Evolutionary conservation across 2,797 vertebrate species (phyloP).

Genomic region (Enteromius treurensis): DNA sequence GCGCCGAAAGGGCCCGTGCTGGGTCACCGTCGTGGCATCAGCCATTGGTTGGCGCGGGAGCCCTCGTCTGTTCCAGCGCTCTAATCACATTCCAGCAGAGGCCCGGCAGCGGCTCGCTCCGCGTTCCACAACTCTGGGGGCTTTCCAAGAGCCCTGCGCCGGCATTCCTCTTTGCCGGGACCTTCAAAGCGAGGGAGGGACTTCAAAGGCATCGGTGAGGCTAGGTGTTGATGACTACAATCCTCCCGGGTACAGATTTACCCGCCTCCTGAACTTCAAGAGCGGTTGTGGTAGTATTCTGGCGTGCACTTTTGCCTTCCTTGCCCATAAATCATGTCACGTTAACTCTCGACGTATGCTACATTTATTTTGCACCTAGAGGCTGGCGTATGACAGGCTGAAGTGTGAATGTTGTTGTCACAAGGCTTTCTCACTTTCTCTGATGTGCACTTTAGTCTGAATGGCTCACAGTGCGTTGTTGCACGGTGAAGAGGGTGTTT

Average conservation of each 20-base stretch:
- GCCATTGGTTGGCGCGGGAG: slow-evolving; percentile 42
- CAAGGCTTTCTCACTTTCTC: slow-evolving; percentile 3
- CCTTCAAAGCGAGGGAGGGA: slow-evolving; percentile 65
- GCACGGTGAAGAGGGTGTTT: background rate
- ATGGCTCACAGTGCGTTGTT: background rate
- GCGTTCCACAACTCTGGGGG: slow-evolving; percentile 81
- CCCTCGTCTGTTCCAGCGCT: slow-evolving; percentile 58
- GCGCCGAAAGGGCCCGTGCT: background rate
- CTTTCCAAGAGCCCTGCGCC: slow-evolving; percentile 67
- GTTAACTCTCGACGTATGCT: slow-evolving; percentile 37
- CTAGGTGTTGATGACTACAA: slow-evolving; percentile 81
- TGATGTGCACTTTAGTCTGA: background rate
- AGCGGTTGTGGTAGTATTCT: slow-evolving; percentile 43
- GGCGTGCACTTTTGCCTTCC: slow-evolving; percentile 47
- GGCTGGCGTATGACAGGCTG: background rate
- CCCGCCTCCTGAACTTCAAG: slow-evolving; percentile 59
- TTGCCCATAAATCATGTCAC: slow-evolving; percentile 51
- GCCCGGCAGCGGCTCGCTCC: slow-evolving; percentile 73
- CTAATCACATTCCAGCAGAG: slow-evolving; percentile 79
- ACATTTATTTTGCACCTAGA: slow-evolving; percentile 22
- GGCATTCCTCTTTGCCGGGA: slow-evolving; percentile 68
- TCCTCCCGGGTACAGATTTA: slow-evolving; percentile 77
- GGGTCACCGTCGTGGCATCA: slow-evolving; percentile 11
- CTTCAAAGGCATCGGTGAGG: slow-evolving; percentile 78
- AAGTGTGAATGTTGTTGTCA: slow-evolving; percentile 27